Conservation (phyloP, 2,888 invertebrate species). For the Tyria jacobaeae region DNA sequence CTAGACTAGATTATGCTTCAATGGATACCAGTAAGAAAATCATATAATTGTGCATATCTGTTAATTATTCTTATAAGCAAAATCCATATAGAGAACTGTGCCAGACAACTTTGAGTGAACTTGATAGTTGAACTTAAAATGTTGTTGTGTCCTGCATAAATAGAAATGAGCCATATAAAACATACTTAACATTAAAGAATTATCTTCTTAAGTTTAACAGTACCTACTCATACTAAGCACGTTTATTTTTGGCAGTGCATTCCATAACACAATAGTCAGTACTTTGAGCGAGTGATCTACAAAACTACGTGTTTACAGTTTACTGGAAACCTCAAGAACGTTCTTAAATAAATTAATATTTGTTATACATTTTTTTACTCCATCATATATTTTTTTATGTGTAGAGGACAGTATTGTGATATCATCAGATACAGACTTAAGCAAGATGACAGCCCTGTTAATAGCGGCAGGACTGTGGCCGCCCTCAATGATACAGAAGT, state of each 20-base stretch:
- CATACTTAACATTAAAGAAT: no score
- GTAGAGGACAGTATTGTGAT: conserved; percentile 78
- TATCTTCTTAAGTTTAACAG: no score
- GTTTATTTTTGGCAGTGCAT: background rate
- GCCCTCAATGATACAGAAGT: conserved; percentile 78
- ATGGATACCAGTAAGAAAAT: no score
- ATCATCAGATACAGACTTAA: conserved; percentile 90
- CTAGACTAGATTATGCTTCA: background rate
- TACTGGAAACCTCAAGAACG: background rate
- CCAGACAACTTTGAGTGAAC: no score
- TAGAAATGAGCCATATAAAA: no score
- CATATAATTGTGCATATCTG: no score
- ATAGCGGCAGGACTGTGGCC: conserved; percentile 91
- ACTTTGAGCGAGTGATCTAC: background rate
- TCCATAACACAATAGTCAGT: background rate
- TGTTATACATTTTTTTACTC: background rate
- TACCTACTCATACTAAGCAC: background rate
- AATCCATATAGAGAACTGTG: no score
- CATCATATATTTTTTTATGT: background rate
- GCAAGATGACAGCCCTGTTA: conserved; percentile 90
- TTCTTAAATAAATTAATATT: background rate
- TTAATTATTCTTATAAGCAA: no score
- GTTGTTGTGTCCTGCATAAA: no score
- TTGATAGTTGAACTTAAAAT: no score
- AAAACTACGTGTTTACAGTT: background rate